Conservation (phyloP, 2,113 vertebrate genomes). For the Condylura cristata region DNA sequence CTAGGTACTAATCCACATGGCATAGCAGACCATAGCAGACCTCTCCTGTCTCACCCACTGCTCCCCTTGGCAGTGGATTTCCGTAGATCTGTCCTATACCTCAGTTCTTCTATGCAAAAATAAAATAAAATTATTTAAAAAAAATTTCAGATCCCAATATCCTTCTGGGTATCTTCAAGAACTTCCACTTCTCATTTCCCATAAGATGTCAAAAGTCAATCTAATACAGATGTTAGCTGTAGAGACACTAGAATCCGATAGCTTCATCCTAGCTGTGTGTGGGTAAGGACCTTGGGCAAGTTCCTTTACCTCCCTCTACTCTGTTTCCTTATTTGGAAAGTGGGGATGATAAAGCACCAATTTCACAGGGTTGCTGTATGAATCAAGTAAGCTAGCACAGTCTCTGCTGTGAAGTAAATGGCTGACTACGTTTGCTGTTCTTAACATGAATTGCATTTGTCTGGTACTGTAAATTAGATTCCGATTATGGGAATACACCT, state of each 20-base stretch:
- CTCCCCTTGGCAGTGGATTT: too few relatives aligned
- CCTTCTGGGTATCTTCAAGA: slow-evolving; percentile 12
- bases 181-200: not conserved
- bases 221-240: not conserved
- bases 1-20: too few relatives aligned
- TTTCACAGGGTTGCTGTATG: not conserved
- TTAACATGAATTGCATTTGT: not conserved
- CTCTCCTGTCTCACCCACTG: too few relatives aligned
- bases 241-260: not conserved
- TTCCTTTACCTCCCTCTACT: not conserved
- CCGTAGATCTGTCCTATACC: too few relatives aligned
- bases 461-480: not conserved
- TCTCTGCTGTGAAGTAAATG: not conserved
- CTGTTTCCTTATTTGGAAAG: slow-evolving; percentile 29
- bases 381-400: not conserved
- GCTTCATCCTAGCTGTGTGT: not conserved
- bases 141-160: not conserved
- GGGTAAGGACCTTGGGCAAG: not conserved
- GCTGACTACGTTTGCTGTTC: not conserved
- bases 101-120: too few relatives aligned
- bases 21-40: too few relatives aligned
- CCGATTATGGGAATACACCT: not conserved
- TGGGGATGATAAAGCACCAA: not conserved
- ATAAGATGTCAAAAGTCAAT: slow-evolving; percentile 5
- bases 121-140: too few relatives aligned